Base-by-base conservation (phyloP, 2,888 invertebrate genomes). In the Nysson spinosus region DNA sequence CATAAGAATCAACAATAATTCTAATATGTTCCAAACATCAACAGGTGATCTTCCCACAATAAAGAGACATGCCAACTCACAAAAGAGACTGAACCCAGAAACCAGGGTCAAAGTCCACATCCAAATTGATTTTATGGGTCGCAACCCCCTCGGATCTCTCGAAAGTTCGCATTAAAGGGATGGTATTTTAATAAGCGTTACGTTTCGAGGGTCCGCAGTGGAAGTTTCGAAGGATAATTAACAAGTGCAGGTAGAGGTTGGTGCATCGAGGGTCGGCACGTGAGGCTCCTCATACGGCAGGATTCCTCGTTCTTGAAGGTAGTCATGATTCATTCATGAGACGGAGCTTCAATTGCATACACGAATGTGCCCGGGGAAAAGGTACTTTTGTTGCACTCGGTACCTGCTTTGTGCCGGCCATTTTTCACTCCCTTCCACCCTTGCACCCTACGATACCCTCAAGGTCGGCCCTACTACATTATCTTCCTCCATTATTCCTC, bases 281-380 rank as follows among this genome's bases (percentile, higher is more conserved):
- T 60, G 64, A 68, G 42, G 49, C 32, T 63, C 71, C 58, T 42
- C 63, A 35, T 69, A 67, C 47, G 43, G 54, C 46, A 49, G 64
- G 63, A 74, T 64, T 60, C 58, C 43, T 35, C 20, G 17, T 69
- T 65, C 63, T 69, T 52, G 66, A 69, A 72, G 46, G 43, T 47
- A 60, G 60, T 69, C 72, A 65, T 55, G 69, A 55, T 62, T 62
- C 75, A 75, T 74, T 74, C 75, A 75, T 72, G 62, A 74, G 62
- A 57, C 37, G 52, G 49, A 35, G 42, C 58, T 69, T 52, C 71
- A 42, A 64, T 62, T 39, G 73, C 50, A 52, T 40, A 20, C 54
- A 54, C 60, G 51, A 46, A 58, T 22, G n/a, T n/a, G 37, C 42
- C 40, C 52, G 37, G 37, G 30, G 52, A 69, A 67, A 61, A 66